phyloP scores from a whole-genome alignment of 2,888 invertebrate genomes.

The Melipona bicolor region DNA sequence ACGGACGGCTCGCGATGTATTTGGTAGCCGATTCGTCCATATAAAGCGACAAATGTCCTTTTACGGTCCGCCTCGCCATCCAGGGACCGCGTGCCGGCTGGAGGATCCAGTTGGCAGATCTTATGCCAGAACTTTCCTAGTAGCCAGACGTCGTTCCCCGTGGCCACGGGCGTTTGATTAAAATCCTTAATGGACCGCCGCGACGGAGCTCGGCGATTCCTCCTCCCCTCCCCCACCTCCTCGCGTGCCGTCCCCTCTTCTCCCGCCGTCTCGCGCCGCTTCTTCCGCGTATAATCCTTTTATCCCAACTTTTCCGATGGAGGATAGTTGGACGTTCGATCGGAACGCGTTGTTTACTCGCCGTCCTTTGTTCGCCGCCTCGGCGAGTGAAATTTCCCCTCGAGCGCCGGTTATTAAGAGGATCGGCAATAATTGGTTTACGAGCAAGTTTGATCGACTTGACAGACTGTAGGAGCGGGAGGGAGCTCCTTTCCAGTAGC shows the following conservation, averaged over 20 bases:
- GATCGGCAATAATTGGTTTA: slow-evolving; percentile 32
- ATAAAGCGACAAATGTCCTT: slow-evolving; percentile 83
- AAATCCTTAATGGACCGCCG: slow-evolving; percentile 64
- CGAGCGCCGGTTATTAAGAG: background rate
- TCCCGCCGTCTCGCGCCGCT: background rate
- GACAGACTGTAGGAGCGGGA: too few relatives aligned
- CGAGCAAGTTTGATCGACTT: background rate
- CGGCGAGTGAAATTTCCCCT: slow-evolving; percentile 1
- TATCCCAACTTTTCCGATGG: slow-evolving; percentile 36
- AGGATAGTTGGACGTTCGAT: background rate
- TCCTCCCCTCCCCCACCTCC: background rate
- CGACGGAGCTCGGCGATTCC: slow-evolving; percentile 8
- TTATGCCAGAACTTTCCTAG: slow-evolving; percentile 78
- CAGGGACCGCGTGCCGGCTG: slow-evolving; percentile 74
- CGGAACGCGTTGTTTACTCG: slow-evolving; percentile 26
- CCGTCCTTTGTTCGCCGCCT: slow-evolving; percentile 33
- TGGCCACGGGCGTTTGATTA: slow-evolving; percentile 65
- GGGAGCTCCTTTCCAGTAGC: too few relatives aligned
- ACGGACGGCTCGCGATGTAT: slow-evolving; percentile 77
- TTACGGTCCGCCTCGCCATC: slow-evolving; percentile 79
- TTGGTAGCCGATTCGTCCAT: slow-evolving; percentile 81
- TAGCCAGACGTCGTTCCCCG: slow-evolving; percentile 64
- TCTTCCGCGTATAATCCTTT: slow-evolving; percentile 32
- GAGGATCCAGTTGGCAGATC: slow-evolving; percentile 66
- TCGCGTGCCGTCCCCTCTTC: background rate